phyloP scores from a whole-genome alignment of 2,113 vertebrate species.

The Mustela nigripes region DNA sequence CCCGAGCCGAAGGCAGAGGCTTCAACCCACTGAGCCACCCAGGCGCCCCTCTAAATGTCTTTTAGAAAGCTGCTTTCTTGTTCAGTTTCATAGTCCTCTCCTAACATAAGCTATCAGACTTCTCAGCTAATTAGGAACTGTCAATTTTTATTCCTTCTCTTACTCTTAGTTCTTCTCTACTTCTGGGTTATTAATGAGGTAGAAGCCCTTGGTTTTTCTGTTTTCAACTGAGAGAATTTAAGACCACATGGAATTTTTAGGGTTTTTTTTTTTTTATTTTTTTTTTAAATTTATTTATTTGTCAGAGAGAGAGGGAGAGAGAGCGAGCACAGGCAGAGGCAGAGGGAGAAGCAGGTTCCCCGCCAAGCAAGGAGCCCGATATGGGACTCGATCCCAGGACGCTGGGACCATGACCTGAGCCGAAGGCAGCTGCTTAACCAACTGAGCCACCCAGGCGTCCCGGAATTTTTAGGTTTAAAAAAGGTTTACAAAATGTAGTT shows the following conservation, averaged over 20 bases:
- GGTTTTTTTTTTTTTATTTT: neutral
- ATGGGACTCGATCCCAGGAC: too few relatives aligned
- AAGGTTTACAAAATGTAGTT: conserved; percentile 21
- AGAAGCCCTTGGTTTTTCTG: neutral
- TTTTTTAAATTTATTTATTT: too few relatives aligned
- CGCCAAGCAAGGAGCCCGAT: too few relatives aligned
- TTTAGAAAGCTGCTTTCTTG: neutral
- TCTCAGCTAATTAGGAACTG: neutral
- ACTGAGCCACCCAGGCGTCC: too few relatives aligned
- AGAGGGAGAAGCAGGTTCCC: too few relatives aligned
- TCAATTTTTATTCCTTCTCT: conserved; percentile 21
- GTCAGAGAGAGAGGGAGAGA: too few relatives aligned
- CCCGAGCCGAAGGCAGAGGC: too few relatives aligned
- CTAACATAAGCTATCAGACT: neutral
- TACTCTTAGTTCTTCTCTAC: conserved; percentile 29
- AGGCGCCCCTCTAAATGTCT: neutral
- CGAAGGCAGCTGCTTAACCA: too few relatives aligned
- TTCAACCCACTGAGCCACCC: too few relatives aligned
- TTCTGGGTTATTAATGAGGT: neutral
- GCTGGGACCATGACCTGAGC: too few relatives aligned
- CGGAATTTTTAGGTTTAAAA: neutral
- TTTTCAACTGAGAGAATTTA: conserved; percentile 30
- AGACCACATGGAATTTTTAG: neutral
- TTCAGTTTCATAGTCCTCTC: neutral
- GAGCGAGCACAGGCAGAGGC: too few relatives aligned